Conservation (phyloP, 2,113 vertebrate genomes). For the Azemiops feae region DNA sequence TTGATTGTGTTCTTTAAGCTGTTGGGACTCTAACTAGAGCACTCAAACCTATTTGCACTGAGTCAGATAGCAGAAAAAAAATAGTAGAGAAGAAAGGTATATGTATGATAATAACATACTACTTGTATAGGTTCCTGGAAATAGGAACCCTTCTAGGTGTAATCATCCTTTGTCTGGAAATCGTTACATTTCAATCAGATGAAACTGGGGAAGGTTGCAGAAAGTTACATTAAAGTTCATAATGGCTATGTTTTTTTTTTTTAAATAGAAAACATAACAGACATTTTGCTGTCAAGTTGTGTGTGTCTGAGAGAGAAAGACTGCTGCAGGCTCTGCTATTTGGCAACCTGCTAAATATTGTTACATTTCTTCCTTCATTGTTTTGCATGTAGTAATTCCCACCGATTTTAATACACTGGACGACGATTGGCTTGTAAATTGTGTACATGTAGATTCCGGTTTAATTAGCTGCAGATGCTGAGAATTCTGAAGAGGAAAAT, state of each 20-base stretch:
- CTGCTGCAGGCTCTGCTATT: slow-evolving; percentile 18
- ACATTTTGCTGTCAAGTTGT: slow-evolving; percentile 23
- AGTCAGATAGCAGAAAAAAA: not conserved
- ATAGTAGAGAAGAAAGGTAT: not conserved
- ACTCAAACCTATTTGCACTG: not conserved
- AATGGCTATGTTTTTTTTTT: not conserved
- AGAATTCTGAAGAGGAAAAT: slow-evolving; percentile 22
- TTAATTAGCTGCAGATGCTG: slow-evolving; percentile 14
- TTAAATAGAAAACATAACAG: slow-evolving; percentile 1
- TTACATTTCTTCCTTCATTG: not conserved
- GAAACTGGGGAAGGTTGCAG: slow-evolving; percentile 20
- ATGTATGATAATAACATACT: not conserved
- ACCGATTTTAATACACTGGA: not conserved
- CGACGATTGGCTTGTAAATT: slow-evolving; percentile 4
- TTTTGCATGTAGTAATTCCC: not conserved
- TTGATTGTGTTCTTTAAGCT: not conserved
- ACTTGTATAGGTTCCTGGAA: not conserved
- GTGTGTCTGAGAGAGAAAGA: not conserved
- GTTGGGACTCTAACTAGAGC: not conserved
- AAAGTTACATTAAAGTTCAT: not conserved
- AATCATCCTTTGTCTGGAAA: slow-evolving; percentile 17
- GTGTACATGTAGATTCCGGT: not conserved
- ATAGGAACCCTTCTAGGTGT: not conserved
- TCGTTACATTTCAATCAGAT: slow-evolving; percentile 12
- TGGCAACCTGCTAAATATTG: not conserved